Evolutionary conservation across 2,113 vertebrate genomes (phyloP).

Genomic region (Cryptoleucopteryx plumbea): DNA sequence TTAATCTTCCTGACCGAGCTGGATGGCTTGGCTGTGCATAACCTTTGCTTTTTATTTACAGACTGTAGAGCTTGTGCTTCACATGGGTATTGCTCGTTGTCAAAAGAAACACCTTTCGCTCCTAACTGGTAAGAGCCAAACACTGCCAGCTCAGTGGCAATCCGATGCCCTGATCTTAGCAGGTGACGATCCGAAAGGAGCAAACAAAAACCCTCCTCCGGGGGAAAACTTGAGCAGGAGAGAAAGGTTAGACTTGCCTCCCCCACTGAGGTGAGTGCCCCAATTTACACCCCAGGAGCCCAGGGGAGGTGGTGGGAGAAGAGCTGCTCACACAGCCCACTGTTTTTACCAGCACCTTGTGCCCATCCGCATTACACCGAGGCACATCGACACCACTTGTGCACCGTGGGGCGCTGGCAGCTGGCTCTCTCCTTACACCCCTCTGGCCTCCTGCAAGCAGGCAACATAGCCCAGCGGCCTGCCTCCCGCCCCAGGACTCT

Average conservation of each 20-base stretch:
- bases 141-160: background rate
- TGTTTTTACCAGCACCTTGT: background rate
- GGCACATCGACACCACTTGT: background rate
- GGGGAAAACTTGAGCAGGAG: background rate
- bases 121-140: background rate
- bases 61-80: background rate
- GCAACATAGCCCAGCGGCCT: too few relatives aligned
- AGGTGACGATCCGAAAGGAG: background rate
- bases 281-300: background rate
- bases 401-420: rapidly evolving
- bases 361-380: rapidly evolving
- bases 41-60: constrained; percentile 6
- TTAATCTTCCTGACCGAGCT: background rate
- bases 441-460: background rate
- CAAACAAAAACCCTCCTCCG: background rate
- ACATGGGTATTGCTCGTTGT: background rate
- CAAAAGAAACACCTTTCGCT: background rate
- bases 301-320: background rate
- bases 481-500: background rate
- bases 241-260: background rate
- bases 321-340: background rate
- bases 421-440: background rate
- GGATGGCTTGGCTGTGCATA: background rate
- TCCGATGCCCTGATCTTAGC: background rate
- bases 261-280: background rate